phyloP scores from a whole-genome alignment of 2,888 invertebrate species.

The Cephus nigrinus region DNA sequence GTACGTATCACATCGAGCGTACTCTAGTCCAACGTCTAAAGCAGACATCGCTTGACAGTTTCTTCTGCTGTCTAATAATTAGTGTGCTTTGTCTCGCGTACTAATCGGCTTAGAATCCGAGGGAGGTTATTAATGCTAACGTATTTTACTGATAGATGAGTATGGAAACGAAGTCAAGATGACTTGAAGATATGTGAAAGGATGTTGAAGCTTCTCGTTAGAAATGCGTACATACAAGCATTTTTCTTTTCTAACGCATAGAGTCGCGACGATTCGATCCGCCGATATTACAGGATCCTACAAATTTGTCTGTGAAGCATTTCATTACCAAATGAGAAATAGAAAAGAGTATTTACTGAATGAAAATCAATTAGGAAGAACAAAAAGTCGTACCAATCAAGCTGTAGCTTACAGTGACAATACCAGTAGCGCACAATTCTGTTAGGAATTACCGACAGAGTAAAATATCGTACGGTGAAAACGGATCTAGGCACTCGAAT shows the following conservation, averaged over 20 bases:
- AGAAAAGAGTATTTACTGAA: background rate
- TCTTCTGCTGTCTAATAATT: background rate
- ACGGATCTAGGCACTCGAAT: background rate
- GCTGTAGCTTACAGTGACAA: background rate
- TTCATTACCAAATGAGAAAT: background rate
- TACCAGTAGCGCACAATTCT: background rate
- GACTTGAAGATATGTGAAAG: background rate
- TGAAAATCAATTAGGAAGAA: background rate
- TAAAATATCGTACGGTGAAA: background rate
- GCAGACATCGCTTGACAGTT: background rate
- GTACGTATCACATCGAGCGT: background rate
- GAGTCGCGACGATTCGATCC: background rate
- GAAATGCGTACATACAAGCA: background rate
- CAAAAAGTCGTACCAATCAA: background rate
- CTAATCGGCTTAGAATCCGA: background rate
- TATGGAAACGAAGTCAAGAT: background rate
- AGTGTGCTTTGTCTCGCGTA: background rate
- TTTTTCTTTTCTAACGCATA: background rate
- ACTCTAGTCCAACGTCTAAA: background rate
- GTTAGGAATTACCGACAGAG: background rate
- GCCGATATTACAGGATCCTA: background rate
- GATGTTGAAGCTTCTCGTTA: background rate
- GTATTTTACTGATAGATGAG: background rate
- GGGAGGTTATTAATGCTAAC: background rate
- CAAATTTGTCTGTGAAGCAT: background rate